These are phyloP conservation scores for Chymomyza fuscimana DNA, from an alignment of 2,888 invertebrate genomes.

Conservation along the genomic window DNA sequence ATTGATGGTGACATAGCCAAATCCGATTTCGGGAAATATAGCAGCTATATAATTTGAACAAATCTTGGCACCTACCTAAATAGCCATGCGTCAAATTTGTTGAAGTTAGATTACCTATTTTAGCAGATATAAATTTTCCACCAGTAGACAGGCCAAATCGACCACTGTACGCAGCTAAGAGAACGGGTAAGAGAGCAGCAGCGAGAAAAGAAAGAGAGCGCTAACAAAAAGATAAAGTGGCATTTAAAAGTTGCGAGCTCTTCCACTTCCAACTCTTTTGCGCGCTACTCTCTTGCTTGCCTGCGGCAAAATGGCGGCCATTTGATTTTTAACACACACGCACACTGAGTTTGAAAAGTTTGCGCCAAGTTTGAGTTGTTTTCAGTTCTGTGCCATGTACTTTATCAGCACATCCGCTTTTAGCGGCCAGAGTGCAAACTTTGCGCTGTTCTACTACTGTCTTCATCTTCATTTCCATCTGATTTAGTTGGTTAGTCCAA, in stretches of 20 bases:
- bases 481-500: constrained; percentile 1
- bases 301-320: constrained; percentile 1
- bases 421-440: background rate
- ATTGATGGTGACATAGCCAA: too few relatives aligned
- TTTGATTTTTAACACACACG: background rate
- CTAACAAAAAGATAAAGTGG: constrained; percentile 65
- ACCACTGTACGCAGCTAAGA: too few relatives aligned
- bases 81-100: too few relatives aligned
- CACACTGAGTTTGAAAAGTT: background rate
- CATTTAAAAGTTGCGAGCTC: constrained; percentile 66
- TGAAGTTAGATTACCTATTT: too few relatives aligned
- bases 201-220: background rate
- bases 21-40: too few relatives aligned
- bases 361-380: background rate
- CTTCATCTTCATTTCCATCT: background rate
- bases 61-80: too few relatives aligned
- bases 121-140: too few relatives aligned
- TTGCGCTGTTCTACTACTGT: background rate
- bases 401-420: constrained; percentile 8
- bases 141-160: too few relatives aligned
- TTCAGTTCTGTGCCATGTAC: constrained; percentile 8
- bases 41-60: too few relatives aligned
- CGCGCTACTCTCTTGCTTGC: constrained; percentile 6
- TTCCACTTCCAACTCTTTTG: constrained; percentile 24
- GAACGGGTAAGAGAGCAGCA: too few relatives aligned